Conservation (phyloP, 1,140 invertebrate genomes). For the Temnothorax nylanderi region DNA sequence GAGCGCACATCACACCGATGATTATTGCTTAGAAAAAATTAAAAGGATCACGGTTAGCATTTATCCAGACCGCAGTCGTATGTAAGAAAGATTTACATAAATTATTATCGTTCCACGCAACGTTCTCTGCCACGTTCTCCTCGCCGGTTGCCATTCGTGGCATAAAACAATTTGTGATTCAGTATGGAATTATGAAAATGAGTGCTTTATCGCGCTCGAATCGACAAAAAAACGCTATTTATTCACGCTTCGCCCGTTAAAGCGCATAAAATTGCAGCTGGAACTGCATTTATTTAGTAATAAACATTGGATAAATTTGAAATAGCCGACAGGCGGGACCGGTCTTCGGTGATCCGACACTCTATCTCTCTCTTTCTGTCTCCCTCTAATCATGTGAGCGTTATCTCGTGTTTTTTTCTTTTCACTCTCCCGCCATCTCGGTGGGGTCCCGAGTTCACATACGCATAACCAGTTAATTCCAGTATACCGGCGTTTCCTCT, state of each 20-base stretch:
- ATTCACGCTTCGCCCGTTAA: neutral
- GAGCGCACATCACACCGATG: neutral
- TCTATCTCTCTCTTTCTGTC: conserved; percentile 17
- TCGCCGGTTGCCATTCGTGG: neutral
- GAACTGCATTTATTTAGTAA: neutral
- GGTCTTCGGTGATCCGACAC: neutral
- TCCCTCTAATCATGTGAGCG: conserved; percentile 66
- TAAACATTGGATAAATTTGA: neutral
- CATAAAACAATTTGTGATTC: neutral
- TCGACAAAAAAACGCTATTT: neutral
- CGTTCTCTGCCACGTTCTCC: neutral
- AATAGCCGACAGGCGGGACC: neutral
- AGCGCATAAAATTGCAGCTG: neutral
- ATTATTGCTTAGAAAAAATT: neutral
- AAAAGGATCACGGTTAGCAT: neutral
- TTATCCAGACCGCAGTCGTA: neutral
- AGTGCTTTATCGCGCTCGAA: neutral
- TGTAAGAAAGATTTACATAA: neutral
- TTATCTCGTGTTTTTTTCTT: conserved; percentile 54
- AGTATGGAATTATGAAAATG: neutral
- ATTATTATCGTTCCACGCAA: neutral
- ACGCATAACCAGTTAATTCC: conserved; percentile 66
- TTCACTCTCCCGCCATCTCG: conserved; percentile 35
- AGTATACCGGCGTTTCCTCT: neutral
- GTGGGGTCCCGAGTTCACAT: conserved; percentile 68